Evolutionary conservation across 1,140 invertebrate genomes (phyloP), one percentile per base, ranked within the genome.

Genomic region (Drosophila ercepeae): DNA sequence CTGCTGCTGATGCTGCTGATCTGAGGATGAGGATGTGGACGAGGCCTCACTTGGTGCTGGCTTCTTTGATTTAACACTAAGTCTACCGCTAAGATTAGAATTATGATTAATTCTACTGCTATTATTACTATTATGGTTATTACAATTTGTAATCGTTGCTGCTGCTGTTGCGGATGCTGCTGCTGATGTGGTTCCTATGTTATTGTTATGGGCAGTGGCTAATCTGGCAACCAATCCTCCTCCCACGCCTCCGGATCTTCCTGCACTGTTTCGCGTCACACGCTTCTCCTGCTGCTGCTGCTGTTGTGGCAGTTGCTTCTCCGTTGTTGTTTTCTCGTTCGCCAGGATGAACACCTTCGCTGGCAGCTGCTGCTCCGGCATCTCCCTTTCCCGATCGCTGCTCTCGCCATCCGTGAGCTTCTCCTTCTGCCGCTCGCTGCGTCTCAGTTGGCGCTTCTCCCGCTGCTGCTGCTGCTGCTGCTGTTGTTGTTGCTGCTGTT

Each of bases 71-170:
- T 71, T 69, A 68, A 73, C 73, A 86, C 73, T 88, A 77, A 57
- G 65, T 82, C 77, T 86, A 86, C 69, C 64, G 53, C 74, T 88
- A 88, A 83, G 61, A 82, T 82, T 89, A 76, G 57, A 50, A 76
- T 76, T 76, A 75, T 51, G 50, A 25, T 76, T 76, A 82, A 71
- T 83, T 75, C 70, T 89, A 86, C 73, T 82, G 75, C 59, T 88
- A 79, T 75, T 86, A 79, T 58, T 75, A 89, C 51, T 89, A 78
- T 74, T 82, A 82, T 75, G 68, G 83, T 88, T 83, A 89, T 89
- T 89, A 89, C 83, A 89, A 89, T 89, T 89, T 79, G 83, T 73
- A 75, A 83, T 86, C 82, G 82, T 88, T 88, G 49, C 8, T 51
- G 34, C 16, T 69, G 21, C 27, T 60, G 50, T n/a, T 70, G 29